Evolutionary conservation across 2,113 vertebrate genomes (phyloP).

Genomic region (Phylloscopus trochilus): DNA sequence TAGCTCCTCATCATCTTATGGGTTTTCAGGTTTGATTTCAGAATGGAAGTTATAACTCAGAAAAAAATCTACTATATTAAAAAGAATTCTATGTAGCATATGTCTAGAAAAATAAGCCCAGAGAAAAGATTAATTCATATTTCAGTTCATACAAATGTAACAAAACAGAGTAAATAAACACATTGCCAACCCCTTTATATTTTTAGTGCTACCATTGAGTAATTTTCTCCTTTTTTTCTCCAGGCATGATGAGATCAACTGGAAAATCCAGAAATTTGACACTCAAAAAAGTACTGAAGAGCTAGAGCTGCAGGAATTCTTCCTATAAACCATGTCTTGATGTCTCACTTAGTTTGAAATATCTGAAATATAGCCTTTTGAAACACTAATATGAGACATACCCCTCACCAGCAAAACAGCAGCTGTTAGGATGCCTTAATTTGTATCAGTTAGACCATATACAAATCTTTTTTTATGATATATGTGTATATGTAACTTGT

Average conservation of each 20-base stretch:
- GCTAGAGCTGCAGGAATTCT: conserved; percentile 76
- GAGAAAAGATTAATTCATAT: not conserved
- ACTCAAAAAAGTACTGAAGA: conserved; percentile 66
- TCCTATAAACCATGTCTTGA: conserved; percentile 65
- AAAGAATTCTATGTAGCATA: not conserved
- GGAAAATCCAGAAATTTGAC: conserved; percentile 54
- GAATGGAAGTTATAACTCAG: not conserved
- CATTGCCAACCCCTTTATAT: not conserved
- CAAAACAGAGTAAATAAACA: not conserved
- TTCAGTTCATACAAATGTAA: not conserved
- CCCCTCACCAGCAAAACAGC: conserved; percentile 72
- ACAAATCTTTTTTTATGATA: conserved; percentile 63
- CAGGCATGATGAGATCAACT: conserved; percentile 72
- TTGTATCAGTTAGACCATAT: conserved; percentile 62
- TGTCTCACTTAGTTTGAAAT: conserved; percentile 50
- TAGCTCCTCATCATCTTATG: not conserved
- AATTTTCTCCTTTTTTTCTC: conserved; percentile 31
- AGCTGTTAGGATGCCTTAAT: conserved; percentile 77
- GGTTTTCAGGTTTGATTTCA: not conserved
- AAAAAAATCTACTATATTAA: not conserved
- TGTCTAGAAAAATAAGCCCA: not conserved
- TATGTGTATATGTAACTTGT: conserved; percentile 68
- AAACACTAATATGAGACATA: conserved; percentile 31
- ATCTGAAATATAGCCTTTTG: conserved; percentile 33
- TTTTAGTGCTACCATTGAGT: not conserved